phyloP scores from a whole-genome alignment of 2,888 invertebrate species.

The Sesia apiformis region DNA sequence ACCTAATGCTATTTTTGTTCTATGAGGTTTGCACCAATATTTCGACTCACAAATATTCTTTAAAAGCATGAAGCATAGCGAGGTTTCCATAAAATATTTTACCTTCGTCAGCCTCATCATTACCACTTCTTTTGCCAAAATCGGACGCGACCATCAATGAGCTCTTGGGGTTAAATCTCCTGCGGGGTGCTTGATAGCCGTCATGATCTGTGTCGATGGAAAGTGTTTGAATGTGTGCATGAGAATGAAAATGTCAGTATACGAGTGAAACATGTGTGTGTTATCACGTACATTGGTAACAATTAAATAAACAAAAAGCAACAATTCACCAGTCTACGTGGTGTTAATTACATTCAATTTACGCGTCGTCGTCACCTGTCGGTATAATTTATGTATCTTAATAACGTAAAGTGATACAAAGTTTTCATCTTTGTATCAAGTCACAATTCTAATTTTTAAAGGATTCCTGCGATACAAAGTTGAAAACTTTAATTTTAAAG shows the following conservation, averaged over 20 bases:
- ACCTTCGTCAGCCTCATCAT: constrained; percentile 53
- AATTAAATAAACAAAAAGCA: constrained; percentile 1
- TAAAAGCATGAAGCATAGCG: background rate
- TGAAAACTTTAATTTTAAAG: background rate
- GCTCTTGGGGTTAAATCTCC: constrained; percentile 47
- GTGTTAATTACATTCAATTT: background rate
- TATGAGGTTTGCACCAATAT: too few relatives aligned
- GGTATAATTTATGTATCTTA: too few relatives aligned
- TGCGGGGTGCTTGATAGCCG: constrained; percentile 23
- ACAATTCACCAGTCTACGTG: constrained; percentile 3
- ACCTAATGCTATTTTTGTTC: too few relatives aligned
- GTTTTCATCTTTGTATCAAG: too few relatives aligned
- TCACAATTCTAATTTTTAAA: too few relatives aligned
- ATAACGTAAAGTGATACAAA: too few relatives aligned
- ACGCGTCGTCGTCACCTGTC: too few relatives aligned
- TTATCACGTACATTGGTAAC: constrained; percentile 1
- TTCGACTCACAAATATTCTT: background rate
- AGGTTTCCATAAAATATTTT: constrained; percentile 15
- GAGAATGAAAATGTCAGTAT: constrained; percentile 3
- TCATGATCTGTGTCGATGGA: constrained; percentile 16
- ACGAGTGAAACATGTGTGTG: background rate
- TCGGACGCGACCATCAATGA: constrained; percentile 46
- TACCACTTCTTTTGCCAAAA: constrained; percentile 57
- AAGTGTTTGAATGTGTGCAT: constrained; percentile 9
- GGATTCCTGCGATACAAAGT: background rate